Evolutionary conservation across 2,113 vertebrate species (phyloP).

Genomic region (Sterrhoptilus dennistouni): DNA sequence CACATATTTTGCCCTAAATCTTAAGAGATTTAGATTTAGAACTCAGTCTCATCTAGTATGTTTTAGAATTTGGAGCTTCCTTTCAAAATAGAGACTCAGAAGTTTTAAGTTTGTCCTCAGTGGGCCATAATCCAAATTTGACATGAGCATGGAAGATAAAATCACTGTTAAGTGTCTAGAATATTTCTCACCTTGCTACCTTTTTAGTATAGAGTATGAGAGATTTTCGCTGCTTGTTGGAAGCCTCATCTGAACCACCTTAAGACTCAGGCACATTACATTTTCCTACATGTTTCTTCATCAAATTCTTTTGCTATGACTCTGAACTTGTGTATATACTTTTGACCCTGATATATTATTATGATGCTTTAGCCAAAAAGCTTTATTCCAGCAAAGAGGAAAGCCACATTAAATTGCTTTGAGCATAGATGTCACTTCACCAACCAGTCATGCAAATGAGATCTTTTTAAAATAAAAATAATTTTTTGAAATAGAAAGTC

Average conservation of each 20-base stretch:
- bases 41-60: background rate
- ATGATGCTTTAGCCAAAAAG: background rate
- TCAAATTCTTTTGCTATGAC: background rate
- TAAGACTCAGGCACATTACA: background rate
- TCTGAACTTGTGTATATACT: background rate
- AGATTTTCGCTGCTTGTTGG: background rate
- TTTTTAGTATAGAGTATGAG: background rate
- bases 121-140: background rate
- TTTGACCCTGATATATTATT: background rate
- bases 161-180: background rate
- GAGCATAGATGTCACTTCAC: background rate
- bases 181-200: background rate
- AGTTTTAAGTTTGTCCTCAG: background rate
- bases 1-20: background rate
- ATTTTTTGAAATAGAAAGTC: background rate
- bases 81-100: background rate
- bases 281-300: background rate
- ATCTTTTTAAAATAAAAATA: background rate
- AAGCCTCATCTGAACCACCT: background rate
- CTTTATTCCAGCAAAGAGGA: background rate
- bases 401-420: background rate
- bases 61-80: background rate
- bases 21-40: background rate
- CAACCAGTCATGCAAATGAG: background rate
- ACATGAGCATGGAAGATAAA: background rate